phyloP scores from a whole-genome alignment of 1,140 invertebrate species.

The Brachionus rotundiformis region DNA sequence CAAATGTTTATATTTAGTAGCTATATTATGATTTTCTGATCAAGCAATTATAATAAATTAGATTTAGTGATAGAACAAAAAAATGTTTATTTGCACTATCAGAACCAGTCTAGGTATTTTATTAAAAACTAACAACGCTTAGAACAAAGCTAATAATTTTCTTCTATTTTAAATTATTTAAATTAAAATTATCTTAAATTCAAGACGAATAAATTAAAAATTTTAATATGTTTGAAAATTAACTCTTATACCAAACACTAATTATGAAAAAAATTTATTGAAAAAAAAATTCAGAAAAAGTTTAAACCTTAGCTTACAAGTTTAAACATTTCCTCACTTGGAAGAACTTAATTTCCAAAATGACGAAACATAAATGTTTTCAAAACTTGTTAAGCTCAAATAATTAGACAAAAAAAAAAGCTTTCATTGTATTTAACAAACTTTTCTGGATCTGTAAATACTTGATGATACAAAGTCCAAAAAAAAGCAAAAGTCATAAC shows the following conservation, averaged over 20 bases:
- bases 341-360: neutral
- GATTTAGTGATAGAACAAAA: too few relatives aligned
- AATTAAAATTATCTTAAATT: too few relatives aligned
- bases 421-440: neutral
- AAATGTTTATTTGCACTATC: too few relatives aligned
- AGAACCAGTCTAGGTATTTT: too few relatives aligned
- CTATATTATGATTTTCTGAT: too few relatives aligned
- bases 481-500: slow-evolving; percentile 6
- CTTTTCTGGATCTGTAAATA: neutral
- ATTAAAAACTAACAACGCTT: too few relatives aligned
- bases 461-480: neutral
- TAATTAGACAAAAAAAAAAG: neutral
- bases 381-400: slow-evolving; percentile 7
- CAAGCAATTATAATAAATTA: too few relatives aligned
- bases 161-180: too few relatives aligned
- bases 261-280: slow-evolving; percentile 17
- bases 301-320: neutral
- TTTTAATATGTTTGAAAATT: too few relatives aligned
- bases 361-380: neutral
- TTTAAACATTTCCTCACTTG: slow-evolving; percentile 6
- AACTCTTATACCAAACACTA: neutral
- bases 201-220: too few relatives aligned
- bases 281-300: neutral
- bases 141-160: too few relatives aligned
- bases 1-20: too few relatives aligned